Percentiles rank a stretch among this genome's conserved stretches.
Conservation (phyloP, 1,140 invertebrate genomes). For the Cydia pomonella region DNA sequence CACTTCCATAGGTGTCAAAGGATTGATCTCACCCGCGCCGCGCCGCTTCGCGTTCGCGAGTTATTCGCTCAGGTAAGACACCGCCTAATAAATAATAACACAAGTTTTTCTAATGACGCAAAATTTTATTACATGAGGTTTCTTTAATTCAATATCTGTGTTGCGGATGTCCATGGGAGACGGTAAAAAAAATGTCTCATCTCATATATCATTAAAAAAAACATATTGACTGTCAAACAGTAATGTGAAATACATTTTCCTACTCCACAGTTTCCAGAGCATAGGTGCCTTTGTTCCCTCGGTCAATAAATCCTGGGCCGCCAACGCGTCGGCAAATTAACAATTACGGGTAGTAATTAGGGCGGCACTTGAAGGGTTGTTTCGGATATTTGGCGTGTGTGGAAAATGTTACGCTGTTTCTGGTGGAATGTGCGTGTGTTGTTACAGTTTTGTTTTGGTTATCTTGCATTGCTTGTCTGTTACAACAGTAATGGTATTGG, state of each 20-base stretch:
- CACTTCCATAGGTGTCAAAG: no score
- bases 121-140: no score
- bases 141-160: no score
- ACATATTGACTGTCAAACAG: background rate
- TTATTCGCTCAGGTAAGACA: no score
- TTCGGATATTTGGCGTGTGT: constrained; percentile 51
- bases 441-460: background rate
- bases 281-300: constrained; percentile 53
- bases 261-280: background rate
- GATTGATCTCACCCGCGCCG: no score
- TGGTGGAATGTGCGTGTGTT: background rate
- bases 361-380: constrained; percentile 15
- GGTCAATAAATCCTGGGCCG: constrained; percentile 62
- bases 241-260: background rate
- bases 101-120: no score
- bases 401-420: constrained; percentile 34
- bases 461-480: background rate
- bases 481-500: background rate
- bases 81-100: no score
- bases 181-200: no score
- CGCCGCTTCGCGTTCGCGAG: no score
- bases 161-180: no score
- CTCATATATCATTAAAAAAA: no score
- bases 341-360: constrained; percentile 58
- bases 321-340: constrained; percentile 73